Conservation (phyloP, 1,140 invertebrate genomes). For the Gyrodactylus salaris region DNA sequence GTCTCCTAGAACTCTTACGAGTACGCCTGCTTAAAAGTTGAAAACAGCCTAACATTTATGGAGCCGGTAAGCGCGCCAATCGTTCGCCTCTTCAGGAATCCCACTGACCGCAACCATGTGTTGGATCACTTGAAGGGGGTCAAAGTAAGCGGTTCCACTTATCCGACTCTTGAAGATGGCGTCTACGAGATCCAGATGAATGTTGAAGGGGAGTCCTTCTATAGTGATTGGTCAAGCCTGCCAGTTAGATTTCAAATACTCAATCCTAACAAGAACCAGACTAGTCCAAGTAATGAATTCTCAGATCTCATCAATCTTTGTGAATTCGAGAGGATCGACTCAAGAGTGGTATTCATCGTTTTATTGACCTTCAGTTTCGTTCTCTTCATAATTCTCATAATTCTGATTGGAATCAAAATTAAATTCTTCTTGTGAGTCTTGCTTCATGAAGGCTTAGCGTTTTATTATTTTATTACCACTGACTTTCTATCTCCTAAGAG, state of each 20-base stretch:
- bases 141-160: background rate
- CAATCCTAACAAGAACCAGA: background rate
- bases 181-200: background rate
- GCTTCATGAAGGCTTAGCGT: no score
- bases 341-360: background rate
- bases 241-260: background rate
- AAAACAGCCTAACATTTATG: background rate
- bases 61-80: background rate
- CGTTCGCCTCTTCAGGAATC: background rate
- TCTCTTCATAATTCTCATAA: background rate
- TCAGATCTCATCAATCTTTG: background rate
- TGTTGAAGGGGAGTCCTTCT: background rate
- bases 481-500: background rate
- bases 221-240: background rate
- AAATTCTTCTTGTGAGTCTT: background rate
- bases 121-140: no score
- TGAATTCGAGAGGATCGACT: background rate
- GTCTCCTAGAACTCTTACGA: background rate
- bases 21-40: background rate
- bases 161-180: background rate
- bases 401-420: background rate
- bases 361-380: background rate
- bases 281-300: background rate
- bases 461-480: no score
- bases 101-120: no score